Evolutionary conservation across 2,113 vertebrate genomes (phyloP), one percentile per base, ranked within the genome.

Genomic region (Herpailurus yagouaroundi): DNA sequence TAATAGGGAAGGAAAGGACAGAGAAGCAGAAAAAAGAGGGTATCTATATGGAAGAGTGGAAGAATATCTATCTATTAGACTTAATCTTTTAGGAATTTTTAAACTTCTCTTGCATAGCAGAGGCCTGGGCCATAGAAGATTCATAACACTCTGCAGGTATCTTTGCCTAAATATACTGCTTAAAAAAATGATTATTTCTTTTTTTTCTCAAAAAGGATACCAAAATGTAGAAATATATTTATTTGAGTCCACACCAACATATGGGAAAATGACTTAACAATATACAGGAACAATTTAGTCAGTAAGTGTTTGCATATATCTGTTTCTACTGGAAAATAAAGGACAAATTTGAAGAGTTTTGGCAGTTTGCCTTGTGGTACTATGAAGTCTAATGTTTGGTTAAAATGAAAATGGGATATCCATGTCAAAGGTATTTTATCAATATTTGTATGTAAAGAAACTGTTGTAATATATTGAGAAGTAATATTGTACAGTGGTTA

Each of bases 391-490:
- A 93, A 57, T 73, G 69, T 48, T 88, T 94, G 29, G 84, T 84
- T 71, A 95, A 97, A 93, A 90, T 81, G 27, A 87, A 95, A 95
- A 82, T 13, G 82, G 45, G 10, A 89, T 86, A 45, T 48, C 21
- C 29, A 85, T 15, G 33, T 79, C 68, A 74, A 64, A 64, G 33
- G 2, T 66, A 27, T 50, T 79, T 66, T 31, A 64, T 41, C 36
- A 27, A 63, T 76, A 68, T 79, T 63, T 94, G 45, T 1, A 19
- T 89, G 38, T 45, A 50, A 88, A 81, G 80, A 73, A 64, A 14
- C 48, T 63, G 29, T 23, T 82, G 2, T 48, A 63, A 89, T 55
- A 60, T 4, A 45, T 14, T 3, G 79, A 84, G 21, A 83, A 36
- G 4, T 57, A 18, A 57, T 57, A 16, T 1, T 27, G 23, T 38